Percentiles rank a stretch among this genome's conserved stretches.
These are phyloP conservation scores for Marronus borbonicus DNA, from an alignment of 2,888 invertebrate species.

Conservation along the genomic window DNA sequence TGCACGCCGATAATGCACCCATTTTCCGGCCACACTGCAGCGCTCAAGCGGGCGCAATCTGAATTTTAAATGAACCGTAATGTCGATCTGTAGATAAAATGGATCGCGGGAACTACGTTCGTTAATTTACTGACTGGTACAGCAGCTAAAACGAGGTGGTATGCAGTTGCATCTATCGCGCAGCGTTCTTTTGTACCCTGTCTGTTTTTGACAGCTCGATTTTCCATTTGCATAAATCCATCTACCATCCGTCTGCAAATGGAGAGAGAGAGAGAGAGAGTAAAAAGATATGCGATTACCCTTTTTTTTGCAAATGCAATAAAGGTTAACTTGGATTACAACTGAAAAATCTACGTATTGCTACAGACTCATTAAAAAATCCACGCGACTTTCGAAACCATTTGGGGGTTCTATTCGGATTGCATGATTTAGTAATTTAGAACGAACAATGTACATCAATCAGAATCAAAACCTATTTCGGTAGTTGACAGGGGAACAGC, in stretches of 20 bases:
- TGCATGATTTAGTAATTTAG: conserved; percentile 35
- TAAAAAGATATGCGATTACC: too few relatives aligned
- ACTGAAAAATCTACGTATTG: neutral
- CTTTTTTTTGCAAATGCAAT: too few relatives aligned
- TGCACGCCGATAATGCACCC: conserved; percentile 13
- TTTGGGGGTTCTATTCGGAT: neutral
- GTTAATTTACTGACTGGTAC: conserved; percentile 6
- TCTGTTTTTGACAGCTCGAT: too few relatives aligned
- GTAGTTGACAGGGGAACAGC: conserved; percentile 38
- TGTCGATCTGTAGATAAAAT: neutral
- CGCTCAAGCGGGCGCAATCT: neutral
- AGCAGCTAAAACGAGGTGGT: neutral
- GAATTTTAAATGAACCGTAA: conserved; percentile 22
- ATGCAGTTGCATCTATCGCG: too few relatives aligned
- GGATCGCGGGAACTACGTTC: neutral
- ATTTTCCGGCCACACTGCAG: neutral
- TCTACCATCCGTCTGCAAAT: too few relatives aligned
- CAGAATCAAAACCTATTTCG: conserved; percentile 40
- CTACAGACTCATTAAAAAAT: conserved; percentile 3
- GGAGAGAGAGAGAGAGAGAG: too few relatives aligned
- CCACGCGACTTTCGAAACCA: neutral
- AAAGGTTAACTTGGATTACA: too few relatives aligned
- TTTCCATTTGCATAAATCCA: too few relatives aligned
- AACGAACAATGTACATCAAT: conserved; percentile 45
- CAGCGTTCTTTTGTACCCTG: too few relatives aligned